Percentiles rank a stretch among this genome's conserved stretches.
Conservation (phyloP, 2,888 invertebrate genomes). For the Trachelus tabidus region DNA sequence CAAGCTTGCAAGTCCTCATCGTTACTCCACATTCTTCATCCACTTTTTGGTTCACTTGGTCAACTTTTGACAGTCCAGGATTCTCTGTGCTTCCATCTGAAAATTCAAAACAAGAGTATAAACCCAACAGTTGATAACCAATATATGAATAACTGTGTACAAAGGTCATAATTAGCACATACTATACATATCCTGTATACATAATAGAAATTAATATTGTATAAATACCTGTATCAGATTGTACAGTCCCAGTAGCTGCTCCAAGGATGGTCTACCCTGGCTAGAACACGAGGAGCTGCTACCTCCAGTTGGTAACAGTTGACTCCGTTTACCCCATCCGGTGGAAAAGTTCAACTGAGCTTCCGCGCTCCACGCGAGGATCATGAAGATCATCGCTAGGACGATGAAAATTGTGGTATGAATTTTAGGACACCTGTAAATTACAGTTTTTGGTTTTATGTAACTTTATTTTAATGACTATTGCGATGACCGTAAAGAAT, state of each 20-base stretch:
- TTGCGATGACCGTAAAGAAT: background rate
- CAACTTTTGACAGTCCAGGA: constrained; percentile 44
- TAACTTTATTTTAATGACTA: background rate
- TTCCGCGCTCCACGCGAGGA: constrained; percentile 30
- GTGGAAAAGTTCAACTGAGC: constrained; percentile 56
- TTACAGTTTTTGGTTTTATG: background rate
- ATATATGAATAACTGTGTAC: background rate
- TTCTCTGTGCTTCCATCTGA: constrained; percentile 46
- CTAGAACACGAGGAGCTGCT: constrained; percentile 27
- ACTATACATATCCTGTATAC: background rate
- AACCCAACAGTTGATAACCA: background rate
- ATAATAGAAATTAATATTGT: background rate
- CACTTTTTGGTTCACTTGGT: constrained; percentile 24
- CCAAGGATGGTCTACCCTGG: constrained; percentile 36
- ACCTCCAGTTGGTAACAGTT: constrained; percentile 25
- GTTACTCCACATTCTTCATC: background rate
- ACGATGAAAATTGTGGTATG: constrained; percentile 8
- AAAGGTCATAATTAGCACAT: background rate
- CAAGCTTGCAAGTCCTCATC: background rate
- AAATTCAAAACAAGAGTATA: constrained; percentile 14
- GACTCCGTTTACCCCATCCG: constrained; percentile 56
- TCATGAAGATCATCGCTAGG: constrained; percentile 27
- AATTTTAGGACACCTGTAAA: constrained; percentile 16
- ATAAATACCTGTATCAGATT: constrained; percentile 42
- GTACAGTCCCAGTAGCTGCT: constrained; percentile 45